These are phyloP conservation scores for Oscarella lobularis DNA, from an alignment of 37 sponge, comb jelly and placozoan species.

Conservation along the genomic window DNA sequence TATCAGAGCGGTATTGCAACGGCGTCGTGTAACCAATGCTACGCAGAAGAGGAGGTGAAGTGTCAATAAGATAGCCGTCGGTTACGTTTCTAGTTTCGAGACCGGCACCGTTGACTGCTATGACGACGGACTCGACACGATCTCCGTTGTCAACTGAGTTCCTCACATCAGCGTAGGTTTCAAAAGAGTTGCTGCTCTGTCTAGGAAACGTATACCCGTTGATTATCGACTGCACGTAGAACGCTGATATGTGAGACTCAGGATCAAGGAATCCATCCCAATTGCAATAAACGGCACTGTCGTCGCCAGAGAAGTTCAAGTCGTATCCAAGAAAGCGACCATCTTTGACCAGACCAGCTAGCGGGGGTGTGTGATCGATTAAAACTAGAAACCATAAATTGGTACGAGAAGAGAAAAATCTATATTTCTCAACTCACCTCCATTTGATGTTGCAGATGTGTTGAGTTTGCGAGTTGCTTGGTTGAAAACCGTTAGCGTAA, in stretches of 20 bases:
- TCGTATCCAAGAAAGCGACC: background rate
- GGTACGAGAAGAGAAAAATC: too few species aligned
- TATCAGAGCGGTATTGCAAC: background rate
- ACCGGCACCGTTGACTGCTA: background rate
- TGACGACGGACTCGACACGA: background rate
- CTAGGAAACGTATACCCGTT: background rate
- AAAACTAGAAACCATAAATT: constrained; percentile 25
- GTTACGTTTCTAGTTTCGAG: background rate
- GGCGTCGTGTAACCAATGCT: background rate
- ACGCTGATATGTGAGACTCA: constrained; percentile 22
- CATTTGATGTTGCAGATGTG: constrained; percentile 29
- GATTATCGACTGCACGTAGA: background rate
- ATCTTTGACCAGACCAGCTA: background rate
- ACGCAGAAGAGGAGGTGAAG: background rate
- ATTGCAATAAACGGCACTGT: constrained; percentile 21
- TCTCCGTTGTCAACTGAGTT: background rate
- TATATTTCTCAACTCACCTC: too few species aligned
- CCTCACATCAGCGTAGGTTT: background rate
- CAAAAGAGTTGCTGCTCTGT: background rate
- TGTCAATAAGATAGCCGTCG: background rate
- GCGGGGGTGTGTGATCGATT: constrained; percentile 14
- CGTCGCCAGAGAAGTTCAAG: constrained; percentile 26
- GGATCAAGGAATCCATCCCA: constrained; percentile 37
- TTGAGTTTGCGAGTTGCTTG: constrained; percentile 17
- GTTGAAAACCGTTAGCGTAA: constrained; percentile 41